These are phyloP conservation scores for Spongia lamella DNA, from an alignment of 37 sponge, comb jelly and placozoan species.

Conservation along the genomic window DNA sequence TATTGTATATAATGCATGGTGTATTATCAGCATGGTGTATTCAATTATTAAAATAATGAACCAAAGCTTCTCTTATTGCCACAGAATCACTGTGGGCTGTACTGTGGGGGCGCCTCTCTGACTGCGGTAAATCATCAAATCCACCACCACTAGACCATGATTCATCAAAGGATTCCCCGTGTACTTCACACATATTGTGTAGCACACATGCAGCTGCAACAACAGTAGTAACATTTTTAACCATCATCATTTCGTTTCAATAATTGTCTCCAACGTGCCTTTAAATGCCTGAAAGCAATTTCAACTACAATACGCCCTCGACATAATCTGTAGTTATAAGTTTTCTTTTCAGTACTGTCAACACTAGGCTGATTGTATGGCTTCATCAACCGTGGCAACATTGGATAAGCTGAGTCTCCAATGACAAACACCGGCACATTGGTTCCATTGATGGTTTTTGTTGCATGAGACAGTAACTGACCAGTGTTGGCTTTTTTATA, in stretches of 20 bases:
- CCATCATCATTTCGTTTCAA: neutral
- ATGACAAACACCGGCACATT: slow-evolving; percentile 4
- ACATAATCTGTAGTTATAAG: slow-evolving; percentile 7
- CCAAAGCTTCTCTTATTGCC: no score
- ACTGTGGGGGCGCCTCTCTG: no score
- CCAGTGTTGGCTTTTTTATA: neutral
- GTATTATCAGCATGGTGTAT: no score
- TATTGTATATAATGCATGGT: no score
- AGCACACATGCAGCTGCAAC: no score
- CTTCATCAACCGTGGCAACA: slow-evolving; percentile 21
- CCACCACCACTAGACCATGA: neutral
- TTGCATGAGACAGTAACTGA: neutral
- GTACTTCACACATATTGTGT: neutral
- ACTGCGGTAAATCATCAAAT: no score
- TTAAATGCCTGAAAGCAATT: slow-evolving; percentile 10
- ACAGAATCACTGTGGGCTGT: no score
- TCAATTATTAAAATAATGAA: no score
- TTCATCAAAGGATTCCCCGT: neutral
- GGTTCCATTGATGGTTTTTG: slow-evolving; percentile 1
- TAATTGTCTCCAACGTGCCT: slow-evolving; percentile 1
- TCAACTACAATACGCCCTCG: slow-evolving; percentile 13
- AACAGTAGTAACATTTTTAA: neutral
- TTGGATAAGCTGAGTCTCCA: slow-evolving; percentile 23
- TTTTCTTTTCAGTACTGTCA: neutral
- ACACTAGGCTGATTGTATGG: neutral